Conservation (phyloP, 2,888 invertebrate species). For the Sphinx pinastri region DNA sequence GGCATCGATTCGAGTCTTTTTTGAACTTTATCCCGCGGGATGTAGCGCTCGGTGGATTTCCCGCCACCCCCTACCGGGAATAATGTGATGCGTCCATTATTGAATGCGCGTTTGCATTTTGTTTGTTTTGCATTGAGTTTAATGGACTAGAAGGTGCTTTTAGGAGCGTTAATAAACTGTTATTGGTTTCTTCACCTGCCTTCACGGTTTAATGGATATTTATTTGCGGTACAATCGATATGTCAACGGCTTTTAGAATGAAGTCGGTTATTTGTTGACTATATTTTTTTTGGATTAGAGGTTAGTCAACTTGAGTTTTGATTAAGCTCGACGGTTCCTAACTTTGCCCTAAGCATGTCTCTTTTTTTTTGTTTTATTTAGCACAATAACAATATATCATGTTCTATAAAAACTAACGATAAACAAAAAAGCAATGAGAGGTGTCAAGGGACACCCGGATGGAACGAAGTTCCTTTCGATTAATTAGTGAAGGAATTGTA, state of each 20-base stretch:
- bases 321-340: too few relatives aligned
- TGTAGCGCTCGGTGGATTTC: constrained; percentile 6
- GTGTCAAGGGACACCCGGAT: too few relatives aligned
- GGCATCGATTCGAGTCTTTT: constrained; percentile 39
- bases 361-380: too few relatives aligned
- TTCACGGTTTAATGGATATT: not conserved
- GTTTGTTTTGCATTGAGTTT: constrained; percentile 36
- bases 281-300: not conserved
- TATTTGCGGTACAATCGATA: not conserved
- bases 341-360: too few relatives aligned
- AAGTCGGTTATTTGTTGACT: not conserved
- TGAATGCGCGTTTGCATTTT: constrained; percentile 41
- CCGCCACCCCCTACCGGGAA: not conserved
- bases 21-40: constrained; percentile 41
- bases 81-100: constrained; percentile 33
- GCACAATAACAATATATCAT: too few relatives aligned
- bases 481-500: too few relatives aligned
- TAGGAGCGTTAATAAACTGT: constrained; percentile 16
- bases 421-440: too few relatives aligned
- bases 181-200: not conserved
- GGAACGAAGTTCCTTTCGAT: too few relatives aligned
- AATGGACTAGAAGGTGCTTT: constrained; percentile 22
- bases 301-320: too few relatives aligned
- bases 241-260: not conserved
- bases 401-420: too few relatives aligned